These are phyloP conservation scores for Ostrea edulis DNA, from an alignment of 1,140 invertebrate species.

Conservation along the genomic window DNA sequence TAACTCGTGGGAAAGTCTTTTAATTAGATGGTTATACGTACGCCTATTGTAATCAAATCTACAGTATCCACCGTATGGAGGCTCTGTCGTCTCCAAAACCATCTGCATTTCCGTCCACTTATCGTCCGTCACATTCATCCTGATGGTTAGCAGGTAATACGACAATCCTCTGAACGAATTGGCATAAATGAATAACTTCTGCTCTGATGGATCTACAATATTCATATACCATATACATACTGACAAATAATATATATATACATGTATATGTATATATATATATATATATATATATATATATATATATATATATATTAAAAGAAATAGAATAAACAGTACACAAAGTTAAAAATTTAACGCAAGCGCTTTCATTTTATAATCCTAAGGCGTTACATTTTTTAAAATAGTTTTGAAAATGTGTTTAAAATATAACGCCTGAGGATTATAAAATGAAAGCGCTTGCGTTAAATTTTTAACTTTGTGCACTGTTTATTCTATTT, in stretches of 20 bases:
- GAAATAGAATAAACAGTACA: too few species aligned
- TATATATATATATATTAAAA: too few species aligned
- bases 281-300: too few species aligned
- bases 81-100: slow-evolving; percentile 22
- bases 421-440: too few species aligned
- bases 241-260: neutral
- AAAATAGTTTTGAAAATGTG: too few species aligned
- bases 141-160: neutral
- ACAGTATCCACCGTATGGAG: neutral
- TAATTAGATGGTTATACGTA: neutral
- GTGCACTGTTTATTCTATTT: too few species aligned
- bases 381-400: too few species aligned
- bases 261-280: too few species aligned
- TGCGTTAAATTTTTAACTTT: too few species aligned
- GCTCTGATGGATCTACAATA: neutral
- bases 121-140: neutral
- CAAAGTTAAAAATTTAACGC: too few species aligned
- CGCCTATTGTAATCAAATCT: neutral
- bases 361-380: too few species aligned
- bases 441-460: too few species aligned
- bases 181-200: neutral
- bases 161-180: slow-evolving; percentile 1
- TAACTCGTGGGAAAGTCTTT: neutral
- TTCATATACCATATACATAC: neutral
- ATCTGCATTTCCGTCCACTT: neutral